A percentile compares a stretch with the other conserved stretches of the same genome.
These are phyloP conservation scores for Sipha flava DNA, from an alignment of 1,140 invertebrate genomes.

Conservation along the genomic window DNA sequence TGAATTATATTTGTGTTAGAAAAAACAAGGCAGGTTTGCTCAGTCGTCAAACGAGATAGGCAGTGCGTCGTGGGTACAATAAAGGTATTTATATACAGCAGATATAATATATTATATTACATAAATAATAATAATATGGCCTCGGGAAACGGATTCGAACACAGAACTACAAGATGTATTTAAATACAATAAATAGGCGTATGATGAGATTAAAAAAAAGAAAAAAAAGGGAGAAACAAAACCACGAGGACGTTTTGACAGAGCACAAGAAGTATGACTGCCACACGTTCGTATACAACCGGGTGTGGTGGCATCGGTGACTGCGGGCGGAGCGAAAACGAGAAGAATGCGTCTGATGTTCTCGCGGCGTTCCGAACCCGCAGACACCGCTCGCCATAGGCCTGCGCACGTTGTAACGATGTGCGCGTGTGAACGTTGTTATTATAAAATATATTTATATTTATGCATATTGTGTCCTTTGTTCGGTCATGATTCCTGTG, in stretches of 20 bases:
- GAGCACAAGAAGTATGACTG: neutral
- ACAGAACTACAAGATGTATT: neutral
- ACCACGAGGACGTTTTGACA: neutral
- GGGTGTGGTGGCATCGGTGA: neutral
- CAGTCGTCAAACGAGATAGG: too few species aligned
- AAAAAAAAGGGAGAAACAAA: neutral
- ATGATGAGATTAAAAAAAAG: neutral
- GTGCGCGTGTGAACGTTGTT: too few species aligned
- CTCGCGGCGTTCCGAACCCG: neutral
- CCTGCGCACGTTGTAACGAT: neutral
- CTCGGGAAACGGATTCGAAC: neutral
- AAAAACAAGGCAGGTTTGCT: neutral
- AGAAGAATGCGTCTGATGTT: neutral
- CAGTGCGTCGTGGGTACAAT: too few species aligned
- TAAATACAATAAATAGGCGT: slow-evolving; percentile 4
- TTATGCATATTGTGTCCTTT: too few species aligned
- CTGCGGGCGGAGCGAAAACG: neutral
- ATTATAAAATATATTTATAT: too few species aligned
- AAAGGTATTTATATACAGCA: too few species aligned
- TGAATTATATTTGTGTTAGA: neutral
- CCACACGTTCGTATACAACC: neutral
- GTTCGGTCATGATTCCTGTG: too few species aligned
- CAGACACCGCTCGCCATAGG: neutral
- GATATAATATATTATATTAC: too few species aligned
- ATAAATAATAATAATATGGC: neutral